Base-by-base conservation (phyloP, 2,113 vertebrate species). In the Siphamia tubifer region DNA sequence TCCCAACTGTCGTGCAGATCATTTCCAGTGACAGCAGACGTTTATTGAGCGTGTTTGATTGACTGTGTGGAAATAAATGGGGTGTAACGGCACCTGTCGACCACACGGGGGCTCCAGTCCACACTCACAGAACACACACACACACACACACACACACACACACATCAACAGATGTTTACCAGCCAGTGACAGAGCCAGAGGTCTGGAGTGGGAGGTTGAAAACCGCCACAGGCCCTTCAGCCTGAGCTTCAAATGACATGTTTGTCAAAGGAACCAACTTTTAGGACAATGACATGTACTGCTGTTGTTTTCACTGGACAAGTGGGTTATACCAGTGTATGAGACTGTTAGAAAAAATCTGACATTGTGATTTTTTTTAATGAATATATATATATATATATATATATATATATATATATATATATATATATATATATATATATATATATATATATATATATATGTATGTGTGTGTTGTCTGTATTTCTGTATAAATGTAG, bases 71-170 rank as follows among this genome's bases (percentile, higher is more conserved):
- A 21, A 8, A 39, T 28, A 27, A 54, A 39, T 49, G 8, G 3
- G 16, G 10, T 82, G 87, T 19, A 15, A 30, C 54, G 62, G 11
- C 10, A 3, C 13, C 1, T 8, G 68, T 19, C 35, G 0, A 56
- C 87, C 90, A 91, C 88, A 79, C 8, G 85, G 85, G 34, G 89
- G 81, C 88, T 83, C 82, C 11, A 73, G 23, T 53, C 54, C 40
- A 69, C 69, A 42, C 65, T 65, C n/a, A n/a, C n/a, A n/a, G n/a
- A n/a, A n/a, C n/a, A n/a, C n/a, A n/a, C 30, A 8, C n/a, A 27
- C 57, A 30, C 36, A 67, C 47, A n/a, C 35, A 34, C 27, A 48
- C 15, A 48, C 63, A 65, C 60, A 86, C 69, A 85, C 71, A 51
- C 64, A 73, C 72, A 86, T 76, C 51, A 87, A 68, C 87, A 87